Evolutionary conservation across 2,888 invertebrate genomes (phyloP).

Genomic region (Plagodis dolabraria): DNA sequence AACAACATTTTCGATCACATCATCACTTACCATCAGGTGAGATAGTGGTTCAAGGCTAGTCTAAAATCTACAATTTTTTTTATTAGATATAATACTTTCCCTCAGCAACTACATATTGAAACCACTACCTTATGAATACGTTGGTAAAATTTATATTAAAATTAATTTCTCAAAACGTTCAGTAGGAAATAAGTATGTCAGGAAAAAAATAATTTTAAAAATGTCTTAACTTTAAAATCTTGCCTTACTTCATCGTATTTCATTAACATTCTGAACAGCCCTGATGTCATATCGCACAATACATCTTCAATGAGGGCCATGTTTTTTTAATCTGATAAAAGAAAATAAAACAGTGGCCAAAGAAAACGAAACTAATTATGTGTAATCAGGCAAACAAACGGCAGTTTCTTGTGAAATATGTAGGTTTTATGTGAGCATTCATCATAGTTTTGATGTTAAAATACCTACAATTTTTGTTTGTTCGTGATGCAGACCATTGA

Average conservation of each 20-base stretch:
- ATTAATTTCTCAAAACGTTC: too few relatives aligned
- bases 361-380: constrained; percentile 30
- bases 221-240: not conserved
- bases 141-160: too few relatives aligned
- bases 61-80: too few relatives aligned
- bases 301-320: constrained; percentile 32
- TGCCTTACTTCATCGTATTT: constrained; percentile 19
- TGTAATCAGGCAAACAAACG: constrained; percentile 34
- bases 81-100: too few relatives aligned
- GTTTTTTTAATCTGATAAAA: constrained; percentile 38
- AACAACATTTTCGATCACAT: too few relatives aligned
- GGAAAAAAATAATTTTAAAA: too few relatives aligned
- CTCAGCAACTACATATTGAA: too few relatives aligned
- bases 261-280: constrained; percentile 27
- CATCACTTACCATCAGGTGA: too few relatives aligned
- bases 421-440: constrained; percentile 9
- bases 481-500: not conserved
- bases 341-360: constrained; percentile 32
- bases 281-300: constrained; percentile 37
- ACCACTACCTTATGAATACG: too few relatives aligned
- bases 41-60: too few relatives aligned
- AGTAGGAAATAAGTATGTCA: too few relatives aligned
- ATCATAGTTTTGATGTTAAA: constrained; percentile 4
- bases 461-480: not conserved
- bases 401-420: constrained; percentile 21